Percentiles rank a stretch among this genome's conserved stretches.
phyloP scores from a whole-genome alignment of 2,113 vertebrate species.

The Neotoma lepida region DNA sequence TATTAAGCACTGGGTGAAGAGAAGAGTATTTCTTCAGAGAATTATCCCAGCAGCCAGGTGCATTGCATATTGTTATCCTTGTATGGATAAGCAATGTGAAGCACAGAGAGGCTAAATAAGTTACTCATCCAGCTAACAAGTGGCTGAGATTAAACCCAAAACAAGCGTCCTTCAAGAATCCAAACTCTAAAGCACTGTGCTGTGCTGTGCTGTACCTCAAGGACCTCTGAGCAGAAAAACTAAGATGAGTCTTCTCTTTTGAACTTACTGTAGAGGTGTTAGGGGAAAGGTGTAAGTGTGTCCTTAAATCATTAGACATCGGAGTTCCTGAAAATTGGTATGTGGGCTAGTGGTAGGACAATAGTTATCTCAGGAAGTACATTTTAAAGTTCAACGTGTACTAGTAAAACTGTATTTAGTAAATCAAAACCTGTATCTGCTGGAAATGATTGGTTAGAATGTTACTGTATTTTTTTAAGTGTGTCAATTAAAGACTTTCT shows the following conservation, averaged over 20 bases:
- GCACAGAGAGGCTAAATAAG: neutral
- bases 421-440: neutral
- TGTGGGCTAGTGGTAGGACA: neutral
- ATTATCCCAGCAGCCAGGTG: neutral
- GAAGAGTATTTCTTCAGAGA: neutral
- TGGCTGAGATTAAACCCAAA: neutral
- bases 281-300: neutral
- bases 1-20: neutral
- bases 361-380: neutral
- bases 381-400: neutral
- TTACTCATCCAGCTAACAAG: neutral
- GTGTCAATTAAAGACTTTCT: conserved; percentile 7
- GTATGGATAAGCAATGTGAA: neutral
- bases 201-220: neutral
- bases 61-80: neutral
- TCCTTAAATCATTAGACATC: neutral
- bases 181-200: neutral
- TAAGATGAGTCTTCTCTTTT: neutral
- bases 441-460: conserved; percentile 30
- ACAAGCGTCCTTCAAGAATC: neutral
- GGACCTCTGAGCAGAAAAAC: neutral
- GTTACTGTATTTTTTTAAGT: neutral
- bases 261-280: neutral
- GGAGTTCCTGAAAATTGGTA: neutral
- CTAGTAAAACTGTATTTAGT: conserved; percentile 2